Conservation (phyloP, 2,113 vertebrate genomes). For the Verasper variegatus region DNA sequence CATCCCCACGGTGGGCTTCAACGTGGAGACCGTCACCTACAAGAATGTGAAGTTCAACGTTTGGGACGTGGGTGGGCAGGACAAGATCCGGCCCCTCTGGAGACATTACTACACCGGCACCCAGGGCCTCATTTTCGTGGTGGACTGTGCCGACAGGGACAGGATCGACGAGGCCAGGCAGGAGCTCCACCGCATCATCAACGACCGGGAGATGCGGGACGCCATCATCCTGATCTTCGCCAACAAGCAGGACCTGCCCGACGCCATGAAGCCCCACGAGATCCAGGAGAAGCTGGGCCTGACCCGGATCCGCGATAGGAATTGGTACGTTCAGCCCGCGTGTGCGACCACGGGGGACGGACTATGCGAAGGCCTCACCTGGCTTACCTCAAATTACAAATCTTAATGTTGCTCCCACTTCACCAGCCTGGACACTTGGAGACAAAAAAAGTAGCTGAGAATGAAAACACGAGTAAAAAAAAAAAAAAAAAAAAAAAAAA, state of each 20-base stretch:
- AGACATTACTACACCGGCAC: conserved; percentile 99
- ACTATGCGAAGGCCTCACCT: conserved; percentile 98
- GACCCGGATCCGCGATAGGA: conserved; percentile 97
- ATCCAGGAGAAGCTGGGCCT: conserved; percentile 99
- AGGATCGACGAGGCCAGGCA: conserved; percentile 96
- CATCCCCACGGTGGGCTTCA: conserved; percentile 98
- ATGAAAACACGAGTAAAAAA: conserved; percentile 37
- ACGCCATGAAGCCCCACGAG: conserved; percentile 99
- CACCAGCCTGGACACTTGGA: conserved; percentile 69
- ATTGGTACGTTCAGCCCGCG: conserved; percentile 99
- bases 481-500: conserved; percentile 48
- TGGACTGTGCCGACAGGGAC: conserved; percentile 98
- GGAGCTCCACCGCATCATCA: conserved; percentile 98
- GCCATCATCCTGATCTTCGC: conserved; percentile 99
- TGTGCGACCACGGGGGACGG: conserved; percentile 96
- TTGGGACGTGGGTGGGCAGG: conserved; percentile 98
- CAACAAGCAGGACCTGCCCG: conserved; percentile 99
- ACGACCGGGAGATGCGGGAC: conserved; percentile 98
- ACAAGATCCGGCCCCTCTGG: conserved; percentile 98
- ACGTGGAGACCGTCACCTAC: conserved; percentile 98
- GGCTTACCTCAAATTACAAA: conserved; percentile 99
- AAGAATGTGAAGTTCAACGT: conserved; percentile 99
- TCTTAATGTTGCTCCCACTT: conserved; percentile 86
- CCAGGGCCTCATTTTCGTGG: conserved; percentile 97
- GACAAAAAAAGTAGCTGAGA: conserved; percentile 64